These are phyloP conservation scores for Zaprionus taronus DNA, from an alignment of 1,140 invertebrate genomes.

Conservation along the genomic window DNA sequence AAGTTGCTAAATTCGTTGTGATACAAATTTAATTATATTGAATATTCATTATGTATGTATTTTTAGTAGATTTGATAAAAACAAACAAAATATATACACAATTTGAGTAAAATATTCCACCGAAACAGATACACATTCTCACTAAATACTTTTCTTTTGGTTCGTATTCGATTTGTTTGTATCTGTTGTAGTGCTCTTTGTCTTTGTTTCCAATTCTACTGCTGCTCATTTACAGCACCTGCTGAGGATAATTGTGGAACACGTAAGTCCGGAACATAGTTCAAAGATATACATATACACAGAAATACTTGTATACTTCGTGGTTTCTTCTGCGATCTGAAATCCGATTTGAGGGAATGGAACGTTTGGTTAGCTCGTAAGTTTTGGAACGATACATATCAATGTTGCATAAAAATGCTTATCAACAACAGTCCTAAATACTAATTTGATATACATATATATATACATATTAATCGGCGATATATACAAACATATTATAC, in stretches of 20 bases:
- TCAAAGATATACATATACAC: slow-evolving; percentile 11
- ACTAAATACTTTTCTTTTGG: slow-evolving; percentile 19
- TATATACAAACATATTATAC: slow-evolving; percentile 31
- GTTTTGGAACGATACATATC: slow-evolving; percentile 76
- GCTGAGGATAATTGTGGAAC: slow-evolving; percentile 12
- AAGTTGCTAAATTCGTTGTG: slow-evolving; percentile 81
- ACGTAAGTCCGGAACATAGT: slow-evolving; percentile 39
- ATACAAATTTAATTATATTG: slow-evolving; percentile 75
- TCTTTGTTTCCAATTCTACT: slow-evolving; percentile 26
- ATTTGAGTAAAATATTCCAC: slow-evolving; percentile 67
- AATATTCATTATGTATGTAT: slow-evolving; percentile 74
- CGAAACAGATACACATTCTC: slow-evolving; percentile 44
- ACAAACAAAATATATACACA: slow-evolving; percentile 74
- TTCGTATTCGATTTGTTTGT: slow-evolving; percentile 26
- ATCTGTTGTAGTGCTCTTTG: slow-evolving; percentile 7
- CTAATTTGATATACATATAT: slow-evolving; percentile 56
- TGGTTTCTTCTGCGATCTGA: slow-evolving; percentile 15
- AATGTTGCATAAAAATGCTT: slow-evolving; percentile 53
- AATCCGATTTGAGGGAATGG: slow-evolving; percentile 1
- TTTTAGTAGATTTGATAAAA: slow-evolving; percentile 77
- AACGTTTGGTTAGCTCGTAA: slow-evolving; percentile 59
- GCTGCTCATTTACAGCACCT: slow-evolving; percentile 12
- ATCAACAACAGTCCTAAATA: slow-evolving; percentile 62
- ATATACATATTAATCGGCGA: slow-evolving; percentile 27
- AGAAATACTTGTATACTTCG: slow-evolving; percentile 3